phyloP scores from a whole-genome alignment of 2,888 invertebrate species.

The Drosophila formosana region DNA sequence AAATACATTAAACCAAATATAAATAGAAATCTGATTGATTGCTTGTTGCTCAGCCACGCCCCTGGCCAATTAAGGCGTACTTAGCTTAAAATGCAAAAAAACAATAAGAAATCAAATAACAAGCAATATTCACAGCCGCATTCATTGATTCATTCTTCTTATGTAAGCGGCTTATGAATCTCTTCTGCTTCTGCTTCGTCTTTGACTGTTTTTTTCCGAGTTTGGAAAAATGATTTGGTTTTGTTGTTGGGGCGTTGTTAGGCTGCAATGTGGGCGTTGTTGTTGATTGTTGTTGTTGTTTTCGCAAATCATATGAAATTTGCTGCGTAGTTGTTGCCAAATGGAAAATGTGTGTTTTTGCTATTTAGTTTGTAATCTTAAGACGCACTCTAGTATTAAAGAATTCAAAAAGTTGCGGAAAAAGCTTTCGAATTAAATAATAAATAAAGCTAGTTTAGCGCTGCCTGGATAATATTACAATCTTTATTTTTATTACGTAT shows the following conservation, averaged over 20 bases:
- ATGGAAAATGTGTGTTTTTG: slow-evolving; percentile 52
- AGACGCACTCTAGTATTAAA: neutral
- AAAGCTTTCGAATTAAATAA: too few relatives aligned
- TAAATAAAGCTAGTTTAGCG: too few relatives aligned
- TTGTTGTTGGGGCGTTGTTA: slow-evolving; percentile 56
- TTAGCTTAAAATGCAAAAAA: slow-evolving; percentile 28
- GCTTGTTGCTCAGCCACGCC: slow-evolving; percentile 55
- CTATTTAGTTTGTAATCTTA: slow-evolving; percentile 14
- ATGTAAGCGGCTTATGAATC: slow-evolving; percentile 71
- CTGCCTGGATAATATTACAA: too few relatives aligned
- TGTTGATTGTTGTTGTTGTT: slow-evolving; percentile 6
- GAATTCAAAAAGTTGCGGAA: too few relatives aligned
- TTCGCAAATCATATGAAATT: slow-evolving; percentile 46
- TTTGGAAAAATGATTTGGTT: slow-evolving; percentile 51
- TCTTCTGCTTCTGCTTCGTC: neutral
- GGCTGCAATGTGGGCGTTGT: slow-evolving; percentile 48
- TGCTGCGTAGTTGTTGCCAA: slow-evolving; percentile 46
- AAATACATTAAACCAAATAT: neutral
- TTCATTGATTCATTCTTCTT: slow-evolving; percentile 55
- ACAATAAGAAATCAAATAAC: slow-evolving; percentile 34
- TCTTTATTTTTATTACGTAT: too few relatives aligned
- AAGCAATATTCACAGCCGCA: slow-evolving; percentile 46
- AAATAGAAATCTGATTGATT: slow-evolving; percentile 52
- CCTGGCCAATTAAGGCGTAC: slow-evolving; percentile 56
- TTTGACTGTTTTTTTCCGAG: slow-evolving; percentile 28